phyloP scores from a whole-genome alignment of 1,140 invertebrate species.

The Ganaspis sp. region DNA sequence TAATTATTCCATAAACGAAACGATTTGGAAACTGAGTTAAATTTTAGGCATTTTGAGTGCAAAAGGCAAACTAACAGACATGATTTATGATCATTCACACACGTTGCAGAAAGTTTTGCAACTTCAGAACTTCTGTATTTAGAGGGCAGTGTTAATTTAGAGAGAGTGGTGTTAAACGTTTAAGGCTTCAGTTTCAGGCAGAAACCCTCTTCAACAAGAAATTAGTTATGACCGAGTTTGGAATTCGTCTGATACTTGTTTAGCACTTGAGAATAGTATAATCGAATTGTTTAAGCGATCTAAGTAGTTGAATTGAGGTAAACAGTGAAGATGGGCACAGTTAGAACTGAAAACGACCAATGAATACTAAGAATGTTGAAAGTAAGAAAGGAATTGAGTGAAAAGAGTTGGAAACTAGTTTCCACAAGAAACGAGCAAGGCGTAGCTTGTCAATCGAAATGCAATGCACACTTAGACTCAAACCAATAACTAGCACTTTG shows the following conservation, averaged over 20 bases:
- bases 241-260: not conserved
- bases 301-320: conserved; percentile 8
- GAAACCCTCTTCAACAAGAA: not conserved
- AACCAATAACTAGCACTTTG: conserved; percentile 39
- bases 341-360: not conserved
- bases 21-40: no score
- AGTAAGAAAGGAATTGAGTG: no score
- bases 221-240: conserved; percentile 2
- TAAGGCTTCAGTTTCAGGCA: conserved; percentile 10
- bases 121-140: not conserved
- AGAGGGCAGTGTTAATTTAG: conserved; percentile 1
- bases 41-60: not conserved
- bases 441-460: not conserved
- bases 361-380: not conserved
- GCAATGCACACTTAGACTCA: not conserved
- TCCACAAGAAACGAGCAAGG: conserved; percentile 45
- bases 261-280: not conserved
- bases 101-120: not conserved
- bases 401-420: conserved; percentile 64
- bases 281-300: conserved; percentile 18
- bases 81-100: conserved; percentile 6
- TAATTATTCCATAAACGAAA: no score
- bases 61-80: not conserved
- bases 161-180: not conserved
- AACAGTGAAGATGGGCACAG: not conserved